phyloP scores from a whole-genome alignment of 1,140 invertebrate genomes.

The Antheraea pernyi region DNA sequence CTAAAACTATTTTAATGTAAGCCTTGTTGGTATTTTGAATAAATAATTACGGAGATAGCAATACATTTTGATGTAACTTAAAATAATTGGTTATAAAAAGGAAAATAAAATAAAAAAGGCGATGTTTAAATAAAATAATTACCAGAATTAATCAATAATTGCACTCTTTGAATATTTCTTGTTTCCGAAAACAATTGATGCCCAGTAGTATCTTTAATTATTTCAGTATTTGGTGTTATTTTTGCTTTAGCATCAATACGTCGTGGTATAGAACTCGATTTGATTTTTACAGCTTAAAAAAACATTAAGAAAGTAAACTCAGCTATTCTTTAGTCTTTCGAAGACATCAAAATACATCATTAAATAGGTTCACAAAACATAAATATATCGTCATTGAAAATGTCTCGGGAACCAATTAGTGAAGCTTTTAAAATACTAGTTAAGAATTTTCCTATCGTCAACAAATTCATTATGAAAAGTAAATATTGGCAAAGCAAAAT shows the following conservation, averaged over 20 bases:
- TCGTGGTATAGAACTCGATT: conserved; percentile 42
- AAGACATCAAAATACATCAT: background rate
- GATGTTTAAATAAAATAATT: background rate
- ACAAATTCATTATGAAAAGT: too few relatives aligned
- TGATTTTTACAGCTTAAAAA: conserved; percentile 17
- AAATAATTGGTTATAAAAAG: too few relatives aligned
- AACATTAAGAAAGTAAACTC: background rate
- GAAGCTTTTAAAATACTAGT: too few relatives aligned
- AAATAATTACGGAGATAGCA: too few relatives aligned
- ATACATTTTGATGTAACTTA: too few relatives aligned
- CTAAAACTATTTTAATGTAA: too few relatives aligned
- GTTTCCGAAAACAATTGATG: conserved; percentile 15
- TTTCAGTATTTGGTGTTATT: conserved; percentile 5
- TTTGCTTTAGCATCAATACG: conserved; percentile 22
- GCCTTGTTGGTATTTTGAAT: too few relatives aligned
- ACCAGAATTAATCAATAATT: conserved; percentile 41
- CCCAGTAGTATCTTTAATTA: background rate
- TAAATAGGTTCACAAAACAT: background rate
- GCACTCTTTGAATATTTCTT: conserved; percentile 43
- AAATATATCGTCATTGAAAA: too few relatives aligned
- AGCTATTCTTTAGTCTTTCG: background rate
- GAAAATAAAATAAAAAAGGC: background rate
- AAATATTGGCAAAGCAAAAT: too few relatives aligned
- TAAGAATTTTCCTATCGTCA: too few relatives aligned
- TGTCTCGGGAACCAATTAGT: too few relatives aligned